Evolutionary conservation across 2,113 vertebrate genomes (phyloP), one percentile per base, ranked within the genome.

Genomic region (Empidonax alnorum): DNA sequence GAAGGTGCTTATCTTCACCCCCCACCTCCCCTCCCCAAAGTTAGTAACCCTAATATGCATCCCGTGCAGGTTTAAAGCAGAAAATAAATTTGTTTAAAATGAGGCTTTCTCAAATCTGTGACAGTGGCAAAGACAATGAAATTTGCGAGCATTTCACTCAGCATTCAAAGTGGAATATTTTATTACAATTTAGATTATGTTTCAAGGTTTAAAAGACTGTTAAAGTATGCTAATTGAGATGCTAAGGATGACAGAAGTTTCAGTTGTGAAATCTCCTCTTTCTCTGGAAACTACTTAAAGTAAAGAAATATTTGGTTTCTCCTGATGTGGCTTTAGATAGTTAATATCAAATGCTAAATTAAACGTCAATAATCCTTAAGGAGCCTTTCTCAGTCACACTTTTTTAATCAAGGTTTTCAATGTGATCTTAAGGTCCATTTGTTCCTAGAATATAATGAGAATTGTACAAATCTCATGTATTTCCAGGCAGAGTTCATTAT

Each of bases 341-440:
- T 63, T 94, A 91, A 74, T 61, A 94, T 71, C 30, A 91, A 97
- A 88, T 44, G 63, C 31, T 90, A 94, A 96, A 95, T 96, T 95
- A 88, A 94, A 93, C 0, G 2, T 84, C 90, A 96, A 74, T 94
- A 95, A 88, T 91, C 72, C 79, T 90, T 94, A 84, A 93, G 68
- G 35, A 96, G n/a, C 42, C 90, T 59, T 58, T 95, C 15, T 91
- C 69, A n/a, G 72, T 78, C 65, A 89, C 42, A 76, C 27, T 68
- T 96, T 85, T 93, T 78, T 6, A 93, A 94, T 95, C 72, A 75
- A 90, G 55, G 47, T 86, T 91, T 96, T 89, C 67, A 88, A 52
- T 71, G 28, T 16, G 68, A 80, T 90, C 42, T 55, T 93, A 80
- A 85, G 39, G 68, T 81, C 82, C 79, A 61, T 87, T 94, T 95